phyloP scores from a whole-genome alignment of 2,113 vertebrate species.

The Protobothrops flavoviridis region DNA sequence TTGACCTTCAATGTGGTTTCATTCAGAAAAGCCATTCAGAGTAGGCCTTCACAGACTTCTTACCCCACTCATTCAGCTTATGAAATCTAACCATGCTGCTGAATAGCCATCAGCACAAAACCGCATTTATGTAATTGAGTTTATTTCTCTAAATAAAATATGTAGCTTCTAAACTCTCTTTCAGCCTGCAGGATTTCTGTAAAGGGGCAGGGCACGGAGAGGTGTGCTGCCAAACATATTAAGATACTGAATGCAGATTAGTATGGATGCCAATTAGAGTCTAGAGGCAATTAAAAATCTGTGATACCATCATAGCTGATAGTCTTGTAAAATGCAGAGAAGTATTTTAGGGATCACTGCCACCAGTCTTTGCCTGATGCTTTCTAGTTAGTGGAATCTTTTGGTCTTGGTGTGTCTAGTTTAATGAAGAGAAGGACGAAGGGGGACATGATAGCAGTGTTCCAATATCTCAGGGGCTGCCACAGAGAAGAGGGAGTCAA shows the following conservation, averaged over 20 bases:
- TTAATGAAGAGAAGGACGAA: no score
- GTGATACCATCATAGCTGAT: neutral
- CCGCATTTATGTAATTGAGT: conserved; percentile 25
- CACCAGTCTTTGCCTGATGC: neutral
- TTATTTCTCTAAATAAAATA: conserved; percentile 23
- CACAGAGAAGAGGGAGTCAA: no score
- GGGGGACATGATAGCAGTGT: no score
- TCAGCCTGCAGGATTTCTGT: neutral
- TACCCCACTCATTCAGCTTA: neutral
- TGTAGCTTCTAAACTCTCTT: neutral
- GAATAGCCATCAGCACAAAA: conserved; percentile 9
- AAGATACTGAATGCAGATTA: neutral
- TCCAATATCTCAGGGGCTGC: no score
- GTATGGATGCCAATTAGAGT: neutral
- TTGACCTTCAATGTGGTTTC: neutral
- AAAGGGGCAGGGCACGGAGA: neutral
- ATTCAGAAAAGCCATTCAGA: neutral
- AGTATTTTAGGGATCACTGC: neutral
- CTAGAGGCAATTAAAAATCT: neutral
- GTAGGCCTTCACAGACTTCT: neutral
- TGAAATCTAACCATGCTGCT: neutral
- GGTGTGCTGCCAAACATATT: neutral
- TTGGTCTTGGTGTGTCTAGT: neutral
- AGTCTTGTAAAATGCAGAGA: neutral
- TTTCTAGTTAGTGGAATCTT: neutral